A percentile compares a stretch with the other conserved stretches of the same genome.
phyloP scores from a whole-genome alignment of 2,113 vertebrate species.

The Saguinus imperator region DNA sequence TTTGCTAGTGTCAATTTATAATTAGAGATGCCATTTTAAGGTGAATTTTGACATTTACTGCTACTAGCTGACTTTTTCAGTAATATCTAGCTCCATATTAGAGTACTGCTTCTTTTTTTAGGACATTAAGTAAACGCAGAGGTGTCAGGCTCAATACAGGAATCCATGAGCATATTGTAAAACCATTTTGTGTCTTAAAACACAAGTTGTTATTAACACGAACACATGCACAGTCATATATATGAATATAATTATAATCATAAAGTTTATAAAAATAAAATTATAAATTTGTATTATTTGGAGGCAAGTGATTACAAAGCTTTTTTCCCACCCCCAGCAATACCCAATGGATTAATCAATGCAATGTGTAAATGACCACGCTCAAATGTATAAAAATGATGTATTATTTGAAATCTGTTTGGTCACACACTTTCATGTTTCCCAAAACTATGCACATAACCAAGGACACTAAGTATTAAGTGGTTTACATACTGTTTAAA shows the following conservation, averaged over 20 bases:
- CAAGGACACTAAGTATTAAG: not conserved
- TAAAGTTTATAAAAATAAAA: constrained; percentile 19
- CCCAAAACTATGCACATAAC: not conserved
- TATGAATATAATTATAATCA: not conserved
- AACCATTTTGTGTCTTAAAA: constrained; percentile 27
- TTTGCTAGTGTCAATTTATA: constrained; percentile 65
- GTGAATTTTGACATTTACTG: constrained; percentile 69
- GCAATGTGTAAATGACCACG: not conserved
- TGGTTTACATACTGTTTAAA: not conserved
- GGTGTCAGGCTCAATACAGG: not conserved
- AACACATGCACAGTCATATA: not conserved
- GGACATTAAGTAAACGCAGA: constrained; percentile 17
- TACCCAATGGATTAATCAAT: not conserved
- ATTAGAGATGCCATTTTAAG: constrained; percentile 71
- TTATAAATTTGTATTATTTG: not conserved
- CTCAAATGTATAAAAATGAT: not conserved
- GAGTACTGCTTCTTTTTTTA: constrained; percentile 39
- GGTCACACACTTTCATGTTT: not conserved
- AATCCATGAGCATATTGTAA: not conserved
- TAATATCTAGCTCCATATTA: constrained; percentile 33
- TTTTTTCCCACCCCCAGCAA: not conserved
- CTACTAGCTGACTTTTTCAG: constrained; percentile 49
- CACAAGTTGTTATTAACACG: not conserved
- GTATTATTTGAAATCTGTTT: not conserved
- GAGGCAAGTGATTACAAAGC: not conserved